Evolutionary conservation across 1,140 invertebrate species (phyloP).

Genomic region (Yoshiicerus persimilis): DNA sequence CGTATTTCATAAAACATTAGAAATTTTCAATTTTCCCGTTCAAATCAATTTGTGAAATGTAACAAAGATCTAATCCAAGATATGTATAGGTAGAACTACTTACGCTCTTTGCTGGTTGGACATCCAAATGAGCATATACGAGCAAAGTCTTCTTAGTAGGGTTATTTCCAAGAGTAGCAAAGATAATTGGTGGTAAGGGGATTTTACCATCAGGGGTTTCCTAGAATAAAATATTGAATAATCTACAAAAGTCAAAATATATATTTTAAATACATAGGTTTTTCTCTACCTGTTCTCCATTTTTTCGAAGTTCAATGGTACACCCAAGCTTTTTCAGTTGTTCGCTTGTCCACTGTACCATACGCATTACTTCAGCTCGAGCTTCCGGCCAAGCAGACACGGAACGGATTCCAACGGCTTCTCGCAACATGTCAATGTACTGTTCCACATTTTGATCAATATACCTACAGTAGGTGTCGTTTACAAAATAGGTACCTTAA

Average conservation of each 20-base stretch:
- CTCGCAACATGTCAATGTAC: constrained; percentile 77
- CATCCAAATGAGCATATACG: constrained; percentile 97
- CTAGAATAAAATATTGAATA: too few species aligned
- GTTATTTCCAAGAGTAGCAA: constrained; percentile 83
- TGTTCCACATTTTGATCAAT: constrained; percentile 74
- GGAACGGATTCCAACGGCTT: constrained; percentile 91
- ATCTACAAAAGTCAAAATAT: too few species aligned
- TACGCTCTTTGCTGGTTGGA: constrained; percentile 83
- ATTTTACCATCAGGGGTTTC: constrained; percentile 63
- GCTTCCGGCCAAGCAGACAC: constrained; percentile 87
- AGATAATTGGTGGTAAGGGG: constrained; percentile 81
- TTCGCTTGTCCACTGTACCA: constrained; percentile 70
- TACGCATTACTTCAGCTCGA: constrained; percentile 69
- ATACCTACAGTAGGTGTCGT: constrained; percentile 60
- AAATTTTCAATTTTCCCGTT: too few species aligned
- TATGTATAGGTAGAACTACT: too few species aligned
- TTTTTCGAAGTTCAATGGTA: constrained; percentile 71
- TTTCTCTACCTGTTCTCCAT: constrained; percentile 70
- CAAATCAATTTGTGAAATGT: too few species aligned
- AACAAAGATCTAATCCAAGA: too few species aligned
- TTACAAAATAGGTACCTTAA: too few species aligned
- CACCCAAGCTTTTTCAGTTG: constrained; percentile 76
- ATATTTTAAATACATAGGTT: not conserved
- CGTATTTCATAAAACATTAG: too few species aligned
- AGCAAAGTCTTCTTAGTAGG: constrained; percentile 85